Conservation (phyloP, 2,888 invertebrate species). For the Neelides folsomi region DNA sequence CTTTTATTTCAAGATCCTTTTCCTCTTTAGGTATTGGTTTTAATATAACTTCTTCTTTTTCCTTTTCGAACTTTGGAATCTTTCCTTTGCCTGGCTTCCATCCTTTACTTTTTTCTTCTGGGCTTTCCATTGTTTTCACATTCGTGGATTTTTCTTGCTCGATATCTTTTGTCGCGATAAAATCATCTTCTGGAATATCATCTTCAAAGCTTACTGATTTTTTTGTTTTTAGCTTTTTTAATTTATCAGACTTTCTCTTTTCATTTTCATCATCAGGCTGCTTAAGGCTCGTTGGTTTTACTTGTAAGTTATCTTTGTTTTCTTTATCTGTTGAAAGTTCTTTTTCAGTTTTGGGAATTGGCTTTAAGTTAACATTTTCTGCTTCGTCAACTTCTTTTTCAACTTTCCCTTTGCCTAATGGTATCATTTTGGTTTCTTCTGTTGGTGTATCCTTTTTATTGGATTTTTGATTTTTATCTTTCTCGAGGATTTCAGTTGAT, state of each 20-base stretch:
- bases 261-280: slow-evolving; percentile 6
- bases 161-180: neutral
- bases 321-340: neutral
- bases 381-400: slow-evolving; percentile 6
- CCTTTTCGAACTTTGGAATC: neutral
- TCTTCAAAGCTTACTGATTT: slow-evolving; percentile 4
- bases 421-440: neutral
- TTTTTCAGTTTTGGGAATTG: slow-evolving; percentile 16
- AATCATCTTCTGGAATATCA: neutral
- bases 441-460: no score
- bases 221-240: neutral
- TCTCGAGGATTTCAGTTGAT: no score
- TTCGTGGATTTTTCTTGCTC: neutral
- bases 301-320: slow-evolving; percentile 13
- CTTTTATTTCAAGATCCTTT: slow-evolving; percentile 2
- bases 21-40: slow-evolving; percentile 5
- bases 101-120: neutral
- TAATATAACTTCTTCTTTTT: slow-evolving; percentile 8
- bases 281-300: neutral
- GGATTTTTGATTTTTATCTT: no score
- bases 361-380: slow-evolving; percentile 33
- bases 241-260: neutral
- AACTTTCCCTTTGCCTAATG: slow-evolving; percentile 12
- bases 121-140: neutral
- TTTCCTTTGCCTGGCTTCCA: neutral